phyloP scores from a whole-genome alignment of 2,888 invertebrate species.

The Limnephilus lunatus region DNA sequence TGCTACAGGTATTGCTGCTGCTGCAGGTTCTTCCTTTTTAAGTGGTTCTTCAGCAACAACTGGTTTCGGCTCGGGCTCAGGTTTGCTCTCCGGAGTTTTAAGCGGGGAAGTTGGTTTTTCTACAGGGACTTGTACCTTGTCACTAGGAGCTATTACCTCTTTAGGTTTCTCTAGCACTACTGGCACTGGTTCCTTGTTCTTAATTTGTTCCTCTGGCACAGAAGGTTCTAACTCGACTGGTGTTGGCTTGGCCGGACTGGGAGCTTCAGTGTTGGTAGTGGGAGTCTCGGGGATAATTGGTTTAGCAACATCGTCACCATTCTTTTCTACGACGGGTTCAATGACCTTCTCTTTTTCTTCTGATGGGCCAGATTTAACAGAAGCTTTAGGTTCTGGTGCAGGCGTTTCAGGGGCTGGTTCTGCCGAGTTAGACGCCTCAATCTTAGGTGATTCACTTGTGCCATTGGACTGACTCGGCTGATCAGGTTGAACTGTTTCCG shows the following conservation, averaged over 20 bases:
- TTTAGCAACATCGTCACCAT: constrained; percentile 8
- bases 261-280: constrained; percentile 6
- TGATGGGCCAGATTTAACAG: constrained; percentile 11
- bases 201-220: neutral
- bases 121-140: constrained; percentile 12
- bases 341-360: constrained; percentile 40
- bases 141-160: constrained; percentile 35
- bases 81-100: constrained; percentile 46
- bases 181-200: constrained; percentile 31
- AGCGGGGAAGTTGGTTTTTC: constrained; percentile 42
- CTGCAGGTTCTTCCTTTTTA: constrained; percentile 71
- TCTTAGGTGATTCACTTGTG: constrained; percentile 73
- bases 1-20: constrained; percentile 68
- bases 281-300: constrained; percentile 33
- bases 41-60: constrained; percentile 68
- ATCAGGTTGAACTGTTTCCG: neutral
- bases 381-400: neutral
- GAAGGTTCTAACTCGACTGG: constrained; percentile 17
- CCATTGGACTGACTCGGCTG: constrained; percentile 72
- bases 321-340: neutral
- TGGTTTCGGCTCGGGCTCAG: constrained; percentile 19
- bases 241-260: constrained; percentile 29
- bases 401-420: neutral
- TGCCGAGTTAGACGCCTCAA: constrained; percentile 20
- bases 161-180: constrained; percentile 40